Evolutionary conservation across 2,797 vertebrate species (phyloP).

Genomic region (Pangasius macronema): DNA sequence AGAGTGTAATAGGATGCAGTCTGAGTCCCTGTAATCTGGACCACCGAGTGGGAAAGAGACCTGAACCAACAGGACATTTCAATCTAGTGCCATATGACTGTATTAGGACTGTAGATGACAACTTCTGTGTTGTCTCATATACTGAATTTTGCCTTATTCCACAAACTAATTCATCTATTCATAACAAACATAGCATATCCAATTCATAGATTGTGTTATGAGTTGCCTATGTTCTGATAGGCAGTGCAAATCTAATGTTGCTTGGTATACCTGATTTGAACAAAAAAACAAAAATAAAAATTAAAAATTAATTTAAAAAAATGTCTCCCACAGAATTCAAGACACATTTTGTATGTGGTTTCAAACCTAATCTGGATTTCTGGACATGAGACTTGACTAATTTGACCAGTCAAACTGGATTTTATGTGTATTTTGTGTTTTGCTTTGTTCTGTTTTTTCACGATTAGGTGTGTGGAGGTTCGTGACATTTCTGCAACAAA

Average conservation of each 20-base stretch:
- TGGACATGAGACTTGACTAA: not conserved
- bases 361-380: not conserved
- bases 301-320: not conserved
- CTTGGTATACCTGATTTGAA: not conserved
- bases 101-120: not conserved
- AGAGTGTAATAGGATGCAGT: conserved; percentile 19
- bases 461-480: not conserved
- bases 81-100: too few relatives aligned
- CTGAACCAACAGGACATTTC: not conserved
- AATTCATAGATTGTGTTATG: not conserved
- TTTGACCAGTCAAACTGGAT: not conserved
- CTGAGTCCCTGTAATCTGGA: conserved; percentile 36
- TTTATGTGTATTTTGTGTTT: not conserved
- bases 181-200: not conserved
- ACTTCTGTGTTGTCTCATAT: not conserved
- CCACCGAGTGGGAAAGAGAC: not conserved
- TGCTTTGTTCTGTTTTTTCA: not conserved
- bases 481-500: not conserved
- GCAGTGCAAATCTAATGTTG: not conserved
- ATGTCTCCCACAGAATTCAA: not conserved
- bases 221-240: not conserved
- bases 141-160: not conserved
- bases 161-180: not conserved
- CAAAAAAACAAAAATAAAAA: not conserved
- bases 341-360: not conserved